Evolutionary conservation across 1,140 invertebrate genomes (phyloP), one percentile per base, ranked within the genome.

Genomic region (Aphaenogaster rudis): DNA sequence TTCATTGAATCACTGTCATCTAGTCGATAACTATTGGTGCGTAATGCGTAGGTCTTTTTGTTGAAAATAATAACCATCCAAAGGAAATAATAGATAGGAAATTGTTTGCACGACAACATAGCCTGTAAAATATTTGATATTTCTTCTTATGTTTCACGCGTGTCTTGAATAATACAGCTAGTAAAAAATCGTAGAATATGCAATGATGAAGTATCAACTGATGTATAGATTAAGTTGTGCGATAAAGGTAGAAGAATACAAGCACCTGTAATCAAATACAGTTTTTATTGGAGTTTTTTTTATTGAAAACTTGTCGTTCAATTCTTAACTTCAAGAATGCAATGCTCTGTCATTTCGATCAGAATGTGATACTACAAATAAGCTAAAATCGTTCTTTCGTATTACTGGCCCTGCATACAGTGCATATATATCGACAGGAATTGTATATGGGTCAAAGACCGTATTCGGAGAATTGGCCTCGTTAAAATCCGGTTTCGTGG

Each of bases 371-470:
- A 36, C 15, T 45, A 33, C 54, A 42, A 61, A 59, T 71, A 48
- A 84, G 7, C 28, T 17, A 2, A 61, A 63, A 13, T 76, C 33
- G 42, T 7, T 21, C 54, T 39, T 48, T 9, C 39, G 13, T 48
- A 36, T 50, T 36, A 17, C 52, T 21, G 13, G 17, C 21, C 17
- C 7, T n/a, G 36, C 57, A 3, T 15, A 48, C n/a, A 11, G 67
- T 8, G 50, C 36, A 36, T 39, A 45, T n/a, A 76, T 42, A 81
- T 76, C 45, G 69, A 42, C 13, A 76, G 11, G 28, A 76, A 36
- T 42, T 61, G 42, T 50, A 84, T 84, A 17, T 84, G 13, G 69
- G 69, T 84, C 80, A 76, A 57, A 1, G n/a, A 61, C 13, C 57
- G 39, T 48, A 84, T 63, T 82, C n/a, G 33, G 13, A n/a, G 42